Evolutionary conservation across 2,797 vertebrate species (phyloP).

Genomic region (Intellagama lesueurii): DNA sequence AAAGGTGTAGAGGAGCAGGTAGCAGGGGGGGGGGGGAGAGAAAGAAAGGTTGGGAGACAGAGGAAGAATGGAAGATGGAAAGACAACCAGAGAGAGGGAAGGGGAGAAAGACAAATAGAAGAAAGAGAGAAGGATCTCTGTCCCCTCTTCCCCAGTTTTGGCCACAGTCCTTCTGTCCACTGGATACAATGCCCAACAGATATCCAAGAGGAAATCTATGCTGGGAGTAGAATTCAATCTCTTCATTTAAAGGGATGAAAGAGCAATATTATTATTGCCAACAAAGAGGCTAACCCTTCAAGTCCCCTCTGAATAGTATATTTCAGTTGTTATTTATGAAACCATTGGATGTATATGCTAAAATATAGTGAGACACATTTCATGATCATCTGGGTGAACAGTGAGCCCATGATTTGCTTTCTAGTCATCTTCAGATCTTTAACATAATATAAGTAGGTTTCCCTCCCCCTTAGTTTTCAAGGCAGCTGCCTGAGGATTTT

Average conservation of each 20-base stretch:
- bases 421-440: slow-evolving; percentile 7
- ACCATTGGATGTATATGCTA: not conserved
- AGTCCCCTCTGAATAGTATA: not conserved
- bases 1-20: no score
- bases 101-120: no score
- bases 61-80: not conserved
- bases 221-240: not conserved
- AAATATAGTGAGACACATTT: not conserved
- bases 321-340: not conserved
- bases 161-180: no score
- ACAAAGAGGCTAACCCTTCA: not conserved
- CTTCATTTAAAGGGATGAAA: not conserved
- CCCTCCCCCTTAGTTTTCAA: slow-evolving; percentile 25
- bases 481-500: slow-evolving; percentile 38
- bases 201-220: not conserved
- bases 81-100: not conserved
- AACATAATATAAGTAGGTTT: not conserved
- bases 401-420: not conserved
- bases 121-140: not conserved
- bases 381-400: not conserved
- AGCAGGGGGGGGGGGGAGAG: no score
- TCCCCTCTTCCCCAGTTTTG: no score
- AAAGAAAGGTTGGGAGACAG: not conserved
- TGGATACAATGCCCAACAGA: not conserved
- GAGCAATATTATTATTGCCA: not conserved